A percentile compares a stretch with the other conserved stretches of the same genome.
Evolutionary conservation across 2,113 vertebrate species (phyloP).

Genomic region (Brienomyrus longianalis): DNA sequence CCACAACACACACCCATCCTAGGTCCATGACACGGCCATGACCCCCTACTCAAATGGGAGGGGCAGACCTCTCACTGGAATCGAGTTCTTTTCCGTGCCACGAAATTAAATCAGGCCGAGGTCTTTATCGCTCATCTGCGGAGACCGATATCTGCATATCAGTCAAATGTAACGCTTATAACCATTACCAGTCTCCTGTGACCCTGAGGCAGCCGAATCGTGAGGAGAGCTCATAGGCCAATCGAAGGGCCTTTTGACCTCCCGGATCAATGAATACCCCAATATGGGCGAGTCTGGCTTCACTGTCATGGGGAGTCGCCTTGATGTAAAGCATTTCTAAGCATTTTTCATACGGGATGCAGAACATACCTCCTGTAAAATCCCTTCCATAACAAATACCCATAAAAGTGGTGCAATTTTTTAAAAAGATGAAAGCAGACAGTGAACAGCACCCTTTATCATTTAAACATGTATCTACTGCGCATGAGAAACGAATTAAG

Average conservation of each 20-base stretch:
- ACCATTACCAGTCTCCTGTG: constrained; percentile 24
- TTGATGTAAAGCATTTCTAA: background rate
- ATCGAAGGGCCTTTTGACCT: background rate
- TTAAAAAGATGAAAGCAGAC: background rate
- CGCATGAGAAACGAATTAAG: background rate
- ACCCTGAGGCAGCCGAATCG: background rate
- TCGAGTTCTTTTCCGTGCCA: background rate
- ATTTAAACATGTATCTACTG: background rate
- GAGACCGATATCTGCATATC: constrained; percentile 22
- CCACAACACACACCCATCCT: background rate
- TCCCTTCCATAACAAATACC: background rate
- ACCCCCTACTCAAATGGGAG: constrained; percentile 15
- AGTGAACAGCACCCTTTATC: background rate
- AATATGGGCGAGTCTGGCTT: background rate
- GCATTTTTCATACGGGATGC: no score
- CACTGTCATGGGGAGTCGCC: background rate
- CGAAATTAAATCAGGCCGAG: constrained; percentile 22
- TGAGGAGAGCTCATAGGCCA: background rate
- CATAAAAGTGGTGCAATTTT: background rate
- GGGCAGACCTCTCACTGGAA: background rate
- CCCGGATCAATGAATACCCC: background rate
- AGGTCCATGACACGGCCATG: constrained; percentile 32
- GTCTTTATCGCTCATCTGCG: constrained; percentile 18
- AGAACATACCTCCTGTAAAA: no score
- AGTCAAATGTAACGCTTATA: constrained; percentile 29